Base-by-base conservation (phyloP, 2,113 vertebrate species). In the Sciurus niger region DNA sequence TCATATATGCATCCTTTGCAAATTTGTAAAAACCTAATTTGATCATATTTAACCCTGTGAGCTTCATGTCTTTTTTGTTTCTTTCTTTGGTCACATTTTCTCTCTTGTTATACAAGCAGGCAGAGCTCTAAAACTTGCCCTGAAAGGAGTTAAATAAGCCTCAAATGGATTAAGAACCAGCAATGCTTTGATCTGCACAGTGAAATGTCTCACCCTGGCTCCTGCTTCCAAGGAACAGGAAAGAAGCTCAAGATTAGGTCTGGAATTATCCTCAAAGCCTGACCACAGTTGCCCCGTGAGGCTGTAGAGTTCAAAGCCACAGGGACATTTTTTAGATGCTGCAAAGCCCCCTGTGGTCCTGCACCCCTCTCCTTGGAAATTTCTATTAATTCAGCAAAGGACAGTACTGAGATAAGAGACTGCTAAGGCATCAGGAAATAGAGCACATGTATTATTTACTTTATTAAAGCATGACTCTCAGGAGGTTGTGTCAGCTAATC, bases 181-280 rank as follows among this genome's bases (percentile, higher is more conserved):
- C 58, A 90, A 78, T 82, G 89, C 93, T 97, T 97, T 95, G 53
- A 91, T 94, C 78, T 96, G 14, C 12, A 34, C 18, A 90, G 85
- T 68, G 55, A 94, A 90, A 43, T 58, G 40, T 74, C 85, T 95
- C 70, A 55, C 77, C 17, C 77, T 20, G 84, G 89, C 86, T 73
- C 67, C 32, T 88, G 82, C 48, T 74, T 18, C 51, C 30, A 11
- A 73, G 72, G 82, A 46, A 53, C 32, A 63, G 65, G 55, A 65
- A 93, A 97, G 89, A 90, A 74, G 87, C 60, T 86, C 8, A 10
- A 92, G 76, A 84, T 83, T 30, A 74, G 67, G 30, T 43, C 68
- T 82, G 87, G 67, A 90, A 89, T 83, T 89, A 96, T 76, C 83
- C 86, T 94, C 60, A 70, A 92, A 78, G 93, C 24, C 58, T 63